Conservation (phyloP, 2,888 invertebrate species). For the Drosophila heteroneura region DNA sequence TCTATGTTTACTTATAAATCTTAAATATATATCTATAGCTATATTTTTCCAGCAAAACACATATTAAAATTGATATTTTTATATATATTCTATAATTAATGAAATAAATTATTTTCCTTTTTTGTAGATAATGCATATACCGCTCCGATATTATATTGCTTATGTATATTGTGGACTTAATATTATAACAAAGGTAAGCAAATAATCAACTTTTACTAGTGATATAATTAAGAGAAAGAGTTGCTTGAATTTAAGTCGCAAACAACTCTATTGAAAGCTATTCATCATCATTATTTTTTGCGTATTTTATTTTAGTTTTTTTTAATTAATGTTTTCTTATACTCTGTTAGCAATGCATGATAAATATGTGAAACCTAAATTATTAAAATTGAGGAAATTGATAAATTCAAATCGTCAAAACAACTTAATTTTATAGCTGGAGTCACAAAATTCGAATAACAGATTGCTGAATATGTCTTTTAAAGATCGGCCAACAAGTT, state of each 20-base stretch:
- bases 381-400: not conserved
- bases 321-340: not conserved
- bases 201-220: not conserved
- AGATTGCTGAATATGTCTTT: not conserved
- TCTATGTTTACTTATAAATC: too few species aligned
- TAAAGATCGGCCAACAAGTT: not conserved
- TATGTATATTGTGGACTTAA: not conserved
- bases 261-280: not conserved
- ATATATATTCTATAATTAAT: too few species aligned
- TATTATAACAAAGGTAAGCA: constrained; percentile 1
- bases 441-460: not conserved
- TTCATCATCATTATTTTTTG: not conserved
- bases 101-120: not conserved
- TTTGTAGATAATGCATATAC: not conserved
- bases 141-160: not conserved
- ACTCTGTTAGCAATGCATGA: too few species aligned
- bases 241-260: not conserved
- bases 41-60: too few species aligned
- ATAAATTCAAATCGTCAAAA: not conserved
- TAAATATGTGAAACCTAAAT: too few species aligned
- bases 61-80: too few species aligned
- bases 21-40: too few species aligned
- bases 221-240: not conserved
- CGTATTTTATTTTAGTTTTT: not conserved
- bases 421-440: not conserved